Base-by-base conservation (phyloP, 2,888 invertebrate species). In the Eristalis arbustorum region DNA sequence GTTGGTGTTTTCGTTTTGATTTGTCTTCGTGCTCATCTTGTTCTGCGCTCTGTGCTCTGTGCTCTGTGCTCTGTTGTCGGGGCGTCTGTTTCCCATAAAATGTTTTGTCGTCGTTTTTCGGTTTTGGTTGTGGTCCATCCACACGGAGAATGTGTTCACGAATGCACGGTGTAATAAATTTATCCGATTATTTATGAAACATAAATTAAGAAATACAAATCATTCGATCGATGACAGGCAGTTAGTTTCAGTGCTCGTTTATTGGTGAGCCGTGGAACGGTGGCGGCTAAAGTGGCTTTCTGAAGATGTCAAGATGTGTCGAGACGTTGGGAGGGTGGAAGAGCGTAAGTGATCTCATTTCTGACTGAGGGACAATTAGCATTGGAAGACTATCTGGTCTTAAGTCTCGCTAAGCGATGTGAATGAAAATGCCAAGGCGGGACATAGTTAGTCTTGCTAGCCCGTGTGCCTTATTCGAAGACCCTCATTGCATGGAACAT, bases 171-270 rank as follows among this genome's bases (percentile, higher is more conserved):
- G 78, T 49, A 84, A 88, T 80, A 76, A 84, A 83, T 90, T 90
- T 90, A 91, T 90, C 90, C 90, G 90, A 91, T 92, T 91, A 91
- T 91, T 92, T 92, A 91, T 92, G 91, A 91, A 92, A 91, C 90
- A 92, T 91, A 91, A 91, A 91, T 91, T 91, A 91, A 89, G 89
- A 92, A 91, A 91, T 90, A 92, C 91, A 92, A 91, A 92, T 91
- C 92, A 91, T 91, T 91, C 90, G 90, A 90, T 89, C 89, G 92
- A 89, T 91, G 92, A 92, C 91, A 91, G 92, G 57, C 40, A 67
- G 75, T 87, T 73, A 67, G 75, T 87, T 73, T 67, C 76, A 59
- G 31, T 69, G 31, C 31, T 31, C 49, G n/a, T n/a, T 66, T 56
- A 73, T 49, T 49, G 49, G 49, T 40, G 14, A 40, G 14, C 63